Conservation (phyloP, 2,113 vertebrate species). For the Pantherophis guttatus region DNA sequence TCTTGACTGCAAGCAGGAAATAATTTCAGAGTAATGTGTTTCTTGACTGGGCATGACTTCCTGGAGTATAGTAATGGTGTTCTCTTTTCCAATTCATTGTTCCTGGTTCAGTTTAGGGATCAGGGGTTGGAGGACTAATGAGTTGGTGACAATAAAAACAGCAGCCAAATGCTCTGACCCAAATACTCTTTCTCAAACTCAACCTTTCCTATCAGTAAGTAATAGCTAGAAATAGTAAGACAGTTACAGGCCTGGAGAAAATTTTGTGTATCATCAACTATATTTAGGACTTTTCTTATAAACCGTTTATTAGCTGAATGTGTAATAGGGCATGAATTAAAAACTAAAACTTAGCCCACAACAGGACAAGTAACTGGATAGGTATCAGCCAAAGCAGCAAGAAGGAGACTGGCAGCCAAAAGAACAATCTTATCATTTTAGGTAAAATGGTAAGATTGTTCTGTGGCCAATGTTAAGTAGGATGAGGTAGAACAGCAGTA, state of each 20-base stretch:
- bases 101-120: not conserved
- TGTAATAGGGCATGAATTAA: not conserved
- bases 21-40: not conserved
- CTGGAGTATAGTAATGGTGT: not conserved
- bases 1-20: slow-evolving; percentile 13
- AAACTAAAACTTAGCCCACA: not conserved
- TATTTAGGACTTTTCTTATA: not conserved
- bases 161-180: not conserved
- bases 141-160: not conserved
- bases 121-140: not conserved
- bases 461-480: not conserved
- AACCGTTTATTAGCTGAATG: slow-evolving; percentile 10
- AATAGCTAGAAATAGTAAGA: not conserved
- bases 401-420: not conserved
- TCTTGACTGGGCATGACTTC: slow-evolving; percentile 20
- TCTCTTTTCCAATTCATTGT: not conserved
- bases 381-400: not conserved
- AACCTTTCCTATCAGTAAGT: not conserved
- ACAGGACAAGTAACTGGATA: not conserved
- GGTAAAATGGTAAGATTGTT: not conserved
- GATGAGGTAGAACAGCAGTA: not conserved
- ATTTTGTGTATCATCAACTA: not conserved
- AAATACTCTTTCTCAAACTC: not conserved
- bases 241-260: not conserved
- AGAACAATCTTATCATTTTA: not conserved